Evolutionary conservation across 2,113 vertebrate genomes (phyloP).

Genomic region (Tragelaphus buxtoni): DNA sequence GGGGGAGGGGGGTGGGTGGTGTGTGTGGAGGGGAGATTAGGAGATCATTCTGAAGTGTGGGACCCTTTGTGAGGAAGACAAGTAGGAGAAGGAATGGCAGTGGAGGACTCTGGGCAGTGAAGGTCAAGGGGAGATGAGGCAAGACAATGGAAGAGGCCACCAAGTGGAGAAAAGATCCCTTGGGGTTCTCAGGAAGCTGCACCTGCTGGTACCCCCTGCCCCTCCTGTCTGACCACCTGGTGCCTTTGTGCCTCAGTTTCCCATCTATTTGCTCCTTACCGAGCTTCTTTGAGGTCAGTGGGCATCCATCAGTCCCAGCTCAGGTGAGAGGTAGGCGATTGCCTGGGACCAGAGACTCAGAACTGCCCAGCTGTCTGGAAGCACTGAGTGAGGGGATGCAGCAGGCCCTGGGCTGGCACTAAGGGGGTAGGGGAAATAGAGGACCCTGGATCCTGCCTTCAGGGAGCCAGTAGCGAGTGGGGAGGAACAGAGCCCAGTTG

Average conservation of each 20-base stretch:
- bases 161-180: not conserved
- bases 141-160: not conserved
- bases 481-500: not conserved
- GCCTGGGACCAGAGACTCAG: not conserved
- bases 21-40: not conserved
- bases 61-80: not conserved
- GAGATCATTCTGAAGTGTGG: not conserved
- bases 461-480: not conserved
- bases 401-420: not conserved
- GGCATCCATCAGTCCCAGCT: not conserved
- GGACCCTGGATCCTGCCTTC: not conserved
- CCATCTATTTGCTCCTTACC: not conserved
- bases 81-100: too few relatives aligned
- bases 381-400: accelerated
- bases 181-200: not conserved
- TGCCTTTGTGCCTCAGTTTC: not conserved
- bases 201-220: not conserved
- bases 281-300: not conserved
- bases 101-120: not conserved
- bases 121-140: not conserved
- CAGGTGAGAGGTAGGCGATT: not conserved
- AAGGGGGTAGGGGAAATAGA: too few relatives aligned
- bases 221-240: not conserved
- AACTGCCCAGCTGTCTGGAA: not conserved
- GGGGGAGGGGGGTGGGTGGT: accelerated